Evolutionary conservation across 2,797 vertebrate species (phyloP), one percentile per base, ranked within the genome.

Genomic region (Coilia nasus): DNA sequence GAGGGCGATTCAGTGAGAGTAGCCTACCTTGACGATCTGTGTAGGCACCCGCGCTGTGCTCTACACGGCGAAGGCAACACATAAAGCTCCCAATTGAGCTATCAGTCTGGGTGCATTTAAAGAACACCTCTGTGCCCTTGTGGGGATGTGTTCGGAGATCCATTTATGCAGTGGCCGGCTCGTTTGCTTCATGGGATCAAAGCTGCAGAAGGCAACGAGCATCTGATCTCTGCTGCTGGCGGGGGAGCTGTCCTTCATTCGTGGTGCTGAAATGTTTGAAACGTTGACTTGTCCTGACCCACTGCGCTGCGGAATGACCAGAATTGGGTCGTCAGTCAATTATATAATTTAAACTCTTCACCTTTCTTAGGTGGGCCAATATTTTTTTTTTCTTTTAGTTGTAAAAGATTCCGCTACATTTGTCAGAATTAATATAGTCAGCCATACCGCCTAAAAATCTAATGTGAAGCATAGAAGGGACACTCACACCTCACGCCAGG

Each of bases 71-170:
- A 78, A 6, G 28, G 64, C 12, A 21, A 44, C 71, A 44, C 19
- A 75, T 35, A 78, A 44, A 78, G 71, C 71, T 44, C 35, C 1
- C 71, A 0, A 78, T 44, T 78, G 71, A 78, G 71, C 7, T 78
- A 17, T 41, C 15, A 78, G 71, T 78, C 71, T 41, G 59, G 21
- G 50, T 67, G 81, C 60, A 15, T 75, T 35, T 35, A 78, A 78
- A 78, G 71, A 41, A 44, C 71, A 78, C 31, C 71, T 35, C 44
- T 57, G 47, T 82, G 47, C 67, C 46, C 21, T 57, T 83, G 82
- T 78, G 15, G 71, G 71, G 19, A 44, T 78, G 35, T 78, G 17
- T 9, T 19, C 35, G 9, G 17, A 21, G 7, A 19, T 19, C 35
- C 41, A 78, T 31, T 78, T n/a, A 78, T 78, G 71, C 71, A 21